Evolutionary conservation across 2,113 vertebrate species (phyloP).

Genomic region (Serinus canaria): DNA sequence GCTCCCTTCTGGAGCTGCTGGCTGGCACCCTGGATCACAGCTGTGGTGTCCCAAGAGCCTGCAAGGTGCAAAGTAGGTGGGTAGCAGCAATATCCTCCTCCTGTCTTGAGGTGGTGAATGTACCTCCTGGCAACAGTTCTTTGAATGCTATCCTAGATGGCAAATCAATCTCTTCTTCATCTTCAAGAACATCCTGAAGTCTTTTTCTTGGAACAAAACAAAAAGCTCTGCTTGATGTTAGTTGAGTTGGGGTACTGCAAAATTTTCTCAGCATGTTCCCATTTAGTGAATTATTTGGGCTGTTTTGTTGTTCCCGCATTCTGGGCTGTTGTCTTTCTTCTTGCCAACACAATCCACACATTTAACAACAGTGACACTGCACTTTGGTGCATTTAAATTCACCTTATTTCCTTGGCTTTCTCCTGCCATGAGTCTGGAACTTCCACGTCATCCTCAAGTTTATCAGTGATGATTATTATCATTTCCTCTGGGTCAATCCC

Average conservation of each 20-base stretch:
- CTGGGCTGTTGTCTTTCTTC: not conserved
- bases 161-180: not conserved
- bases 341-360: not conserved
- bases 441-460: slow-evolving; percentile 11
- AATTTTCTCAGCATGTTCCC: not conserved
- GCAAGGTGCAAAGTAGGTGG: not conserved
- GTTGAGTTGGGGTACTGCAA: not conserved
- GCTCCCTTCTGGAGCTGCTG: not conserved
- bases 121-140: not conserved
- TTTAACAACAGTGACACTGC: not conserved
- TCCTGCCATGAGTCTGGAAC: not conserved
- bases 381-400: not conserved
- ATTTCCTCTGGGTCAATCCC: slow-evolving; percentile 49
- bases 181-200: not conserved
- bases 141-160: not conserved
- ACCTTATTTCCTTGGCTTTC: not conserved
- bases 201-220: not conserved
- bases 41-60: accelerated
- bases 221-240: not conserved
- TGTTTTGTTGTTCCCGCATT: not conserved
- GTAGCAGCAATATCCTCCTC: not conserved
- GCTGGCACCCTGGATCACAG: not conserved
- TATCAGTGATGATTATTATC: slow-evolving; percentile 15
- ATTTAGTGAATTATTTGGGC: not conserved
- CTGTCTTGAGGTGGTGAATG: not conserved